Conservation (phyloP, 2,113 vertebrate species). For the Rhynchomys soricoides region DNA sequence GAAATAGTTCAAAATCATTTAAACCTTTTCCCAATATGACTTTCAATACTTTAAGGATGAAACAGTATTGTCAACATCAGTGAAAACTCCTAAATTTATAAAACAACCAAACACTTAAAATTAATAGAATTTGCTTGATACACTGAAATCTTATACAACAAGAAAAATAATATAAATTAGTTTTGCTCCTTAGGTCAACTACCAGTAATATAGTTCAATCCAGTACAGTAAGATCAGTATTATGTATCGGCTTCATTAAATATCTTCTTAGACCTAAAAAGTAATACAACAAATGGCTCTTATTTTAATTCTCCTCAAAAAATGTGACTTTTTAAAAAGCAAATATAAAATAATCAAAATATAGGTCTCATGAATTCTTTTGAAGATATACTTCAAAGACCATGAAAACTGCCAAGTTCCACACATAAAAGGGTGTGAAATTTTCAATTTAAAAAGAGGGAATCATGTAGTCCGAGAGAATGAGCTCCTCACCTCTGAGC, state of each 20-base stretch:
- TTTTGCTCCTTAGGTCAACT: constrained; percentile 43
- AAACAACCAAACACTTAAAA: constrained; percentile 44
- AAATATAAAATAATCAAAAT: constrained; percentile 36
- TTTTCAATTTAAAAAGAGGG: background rate
- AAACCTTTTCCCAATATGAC: constrained; percentile 2
- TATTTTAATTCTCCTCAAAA: constrained; percentile 21
- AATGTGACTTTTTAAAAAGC: constrained; percentile 31
- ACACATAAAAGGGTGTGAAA: background rate
- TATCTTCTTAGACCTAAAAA: constrained; percentile 16
- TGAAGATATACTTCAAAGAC: background rate
- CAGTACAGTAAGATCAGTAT: background rate
- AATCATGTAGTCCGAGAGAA: background rate
- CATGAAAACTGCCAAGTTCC: constrained; percentile 15
- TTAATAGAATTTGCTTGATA: background rate
- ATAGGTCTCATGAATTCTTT: constrained; percentile 19
- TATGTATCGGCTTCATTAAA: background rate
- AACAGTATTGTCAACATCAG: constrained; percentile 32
- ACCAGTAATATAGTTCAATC: constrained; percentile 4
- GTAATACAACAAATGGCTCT: background rate
- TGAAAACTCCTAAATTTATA: constrained; percentile 30
- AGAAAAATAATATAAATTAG: background rate
- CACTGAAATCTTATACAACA: constrained; percentile 24
- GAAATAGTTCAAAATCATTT: constrained; percentile 26
- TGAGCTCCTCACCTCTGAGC: constrained; percentile 91
- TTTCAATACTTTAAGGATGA: constrained; percentile 39